Evolutionary conservation across 1,140 invertebrate genomes (phyloP).

Genomic region (Eueides isabella): DNA sequence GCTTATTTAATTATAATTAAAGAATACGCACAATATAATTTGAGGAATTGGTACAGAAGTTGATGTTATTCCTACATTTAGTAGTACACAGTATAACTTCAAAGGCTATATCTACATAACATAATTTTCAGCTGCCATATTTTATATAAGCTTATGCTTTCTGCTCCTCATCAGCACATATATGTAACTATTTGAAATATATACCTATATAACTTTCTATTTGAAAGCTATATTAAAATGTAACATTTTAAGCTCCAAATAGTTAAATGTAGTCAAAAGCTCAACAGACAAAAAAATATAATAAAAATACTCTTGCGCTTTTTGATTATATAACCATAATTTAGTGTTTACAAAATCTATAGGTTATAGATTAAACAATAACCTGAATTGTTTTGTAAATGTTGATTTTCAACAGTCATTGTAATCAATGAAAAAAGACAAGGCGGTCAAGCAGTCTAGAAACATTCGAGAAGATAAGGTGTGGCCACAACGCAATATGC

Average conservation of each 20-base stretch:
- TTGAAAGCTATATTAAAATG: not conserved
- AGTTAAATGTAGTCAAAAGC: not conserved
- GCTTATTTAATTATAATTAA: too few relatives aligned
- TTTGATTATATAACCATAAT: not conserved
- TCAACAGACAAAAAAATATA: not conserved
- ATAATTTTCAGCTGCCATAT: not conserved
- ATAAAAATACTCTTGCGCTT: not conserved
- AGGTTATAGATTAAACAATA: not conserved
- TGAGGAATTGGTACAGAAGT: too few relatives aligned
- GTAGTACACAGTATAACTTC: too few relatives aligned
- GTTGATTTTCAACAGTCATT: not conserved
- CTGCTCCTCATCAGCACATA: not conserved
- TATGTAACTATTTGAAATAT: too few relatives aligned
- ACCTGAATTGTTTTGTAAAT: not conserved
- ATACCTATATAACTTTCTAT: not conserved
- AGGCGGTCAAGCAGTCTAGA: conserved; percentile 52
- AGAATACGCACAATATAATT: too few relatives aligned
- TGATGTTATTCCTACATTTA: too few relatives aligned
- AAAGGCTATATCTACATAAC: too few relatives aligned
- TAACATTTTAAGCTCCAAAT: not conserved
- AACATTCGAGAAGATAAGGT: conserved; percentile 67
- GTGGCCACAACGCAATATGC: conserved; percentile 65
- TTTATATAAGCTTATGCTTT: not conserved
- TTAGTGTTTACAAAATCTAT: not conserved
- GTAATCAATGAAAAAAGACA: conserved; percentile 47